Evolutionary conservation across 2,888 invertebrate species (phyloP).

Genomic region (Ectemnius continuus): DNA sequence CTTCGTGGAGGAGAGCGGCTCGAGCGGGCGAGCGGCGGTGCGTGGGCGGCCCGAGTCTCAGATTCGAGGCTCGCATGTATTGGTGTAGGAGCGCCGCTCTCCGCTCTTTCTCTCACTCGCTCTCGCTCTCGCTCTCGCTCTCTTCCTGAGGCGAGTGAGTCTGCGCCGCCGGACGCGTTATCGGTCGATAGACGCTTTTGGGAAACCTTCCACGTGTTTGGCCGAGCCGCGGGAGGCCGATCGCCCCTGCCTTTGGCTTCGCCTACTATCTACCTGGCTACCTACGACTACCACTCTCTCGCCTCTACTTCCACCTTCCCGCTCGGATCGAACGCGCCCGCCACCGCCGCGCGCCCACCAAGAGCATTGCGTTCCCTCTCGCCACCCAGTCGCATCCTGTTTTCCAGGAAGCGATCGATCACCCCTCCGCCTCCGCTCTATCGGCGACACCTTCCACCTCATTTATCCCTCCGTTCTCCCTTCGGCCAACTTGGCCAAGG

Average conservation of each 20-base stretch:
- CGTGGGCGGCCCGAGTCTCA: conserved; percentile 60
- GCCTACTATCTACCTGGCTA: conserved; percentile 22
- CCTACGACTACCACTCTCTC: conserved; percentile 26
- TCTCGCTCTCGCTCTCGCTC: too few relatives aligned
- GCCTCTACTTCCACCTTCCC: neutral
- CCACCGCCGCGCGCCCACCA: too few relatives aligned
- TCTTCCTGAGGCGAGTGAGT: conserved; percentile 37
- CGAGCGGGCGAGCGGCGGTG: conserved; percentile 44
- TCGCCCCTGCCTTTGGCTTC: conserved; percentile 10
- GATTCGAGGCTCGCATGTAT: conserved; percentile 13
- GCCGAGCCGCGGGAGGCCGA: conserved; percentile 34
- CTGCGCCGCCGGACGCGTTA: conserved; percentile 52
- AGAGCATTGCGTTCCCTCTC: neutral
- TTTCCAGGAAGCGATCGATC: too few relatives aligned
- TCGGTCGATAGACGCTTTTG: conserved; percentile 64
- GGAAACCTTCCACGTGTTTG: conserved; percentile 62
- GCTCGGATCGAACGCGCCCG: too few relatives aligned
- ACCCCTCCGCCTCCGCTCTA: too few relatives aligned
- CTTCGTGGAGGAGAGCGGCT: conserved; percentile 32
- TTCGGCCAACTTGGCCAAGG: too few relatives aligned
- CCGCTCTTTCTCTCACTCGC: neutral
- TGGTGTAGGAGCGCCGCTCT: conserved; percentile 22
- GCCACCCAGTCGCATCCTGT: too few relatives aligned
- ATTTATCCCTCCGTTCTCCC: too few relatives aligned
- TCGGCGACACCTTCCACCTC: too few relatives aligned